These are phyloP conservation scores for Heliothis peltigera DNA, from an alignment of 2,888 invertebrate genomes.

Conservation along the genomic window DNA sequence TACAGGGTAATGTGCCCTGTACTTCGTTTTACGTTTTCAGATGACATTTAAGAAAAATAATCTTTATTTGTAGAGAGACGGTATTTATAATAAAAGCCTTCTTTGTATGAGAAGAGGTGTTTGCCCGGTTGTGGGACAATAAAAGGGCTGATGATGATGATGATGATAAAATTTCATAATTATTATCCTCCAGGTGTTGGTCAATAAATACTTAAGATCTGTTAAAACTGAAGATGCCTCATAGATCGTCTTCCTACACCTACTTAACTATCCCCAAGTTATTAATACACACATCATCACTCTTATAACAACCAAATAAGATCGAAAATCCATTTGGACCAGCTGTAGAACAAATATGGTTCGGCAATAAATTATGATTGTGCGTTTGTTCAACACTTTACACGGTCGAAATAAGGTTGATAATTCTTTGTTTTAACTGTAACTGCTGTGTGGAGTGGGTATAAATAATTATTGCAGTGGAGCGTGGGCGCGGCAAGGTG, in stretches of 20 bases:
- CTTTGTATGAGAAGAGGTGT: no score
- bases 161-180: slow-evolving; percentile 29
- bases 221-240: slow-evolving; percentile 51
- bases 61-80: no score
- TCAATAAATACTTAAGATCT: slow-evolving; percentile 50
- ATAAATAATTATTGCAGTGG: slow-evolving; percentile 62
- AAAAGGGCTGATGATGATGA: no score
- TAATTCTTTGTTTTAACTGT: slow-evolving; percentile 35
- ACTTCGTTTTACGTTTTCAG: slow-evolving; percentile 7
- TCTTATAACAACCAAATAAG: slow-evolving; percentile 24
- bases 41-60: no score
- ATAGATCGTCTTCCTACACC: slow-evolving; percentile 59
- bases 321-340: slow-evolving; percentile 26
- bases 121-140: no score
- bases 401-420: slow-evolving; percentile 42
- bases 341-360: slow-evolving; percentile 16
- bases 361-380: slow-evolving; percentile 41
- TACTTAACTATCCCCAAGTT: slow-evolving; percentile 30
- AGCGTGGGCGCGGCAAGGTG: slow-evolving; percentile 75
- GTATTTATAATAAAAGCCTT: no score
- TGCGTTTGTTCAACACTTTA: slow-evolving; percentile 33
- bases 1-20: slow-evolving; percentile 15
- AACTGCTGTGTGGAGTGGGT: slow-evolving; percentile 41
- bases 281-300: slow-evolving; percentile 7
- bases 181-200: slow-evolving; percentile 38